phyloP scores from a whole-genome alignment of 2,888 invertebrate species.

The Encarsia formosa region DNA sequence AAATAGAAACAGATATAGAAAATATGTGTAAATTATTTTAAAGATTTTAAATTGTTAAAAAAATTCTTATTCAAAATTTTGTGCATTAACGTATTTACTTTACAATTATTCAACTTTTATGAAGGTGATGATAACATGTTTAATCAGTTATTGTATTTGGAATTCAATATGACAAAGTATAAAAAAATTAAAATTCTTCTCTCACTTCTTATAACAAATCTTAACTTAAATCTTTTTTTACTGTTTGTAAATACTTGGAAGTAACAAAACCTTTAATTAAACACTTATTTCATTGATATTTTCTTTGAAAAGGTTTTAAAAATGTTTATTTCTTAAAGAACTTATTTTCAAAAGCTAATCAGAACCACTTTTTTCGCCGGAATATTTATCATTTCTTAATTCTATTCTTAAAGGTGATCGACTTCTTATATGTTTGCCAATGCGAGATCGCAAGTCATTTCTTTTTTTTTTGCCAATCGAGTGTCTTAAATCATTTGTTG shows the following conservation, averaged over 20 bases:
- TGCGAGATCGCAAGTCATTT: slow-evolving; percentile 42
- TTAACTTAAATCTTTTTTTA: slow-evolving; percentile 6
- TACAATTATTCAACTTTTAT: slow-evolving; percentile 21
- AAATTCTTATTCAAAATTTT: too few relatives aligned
- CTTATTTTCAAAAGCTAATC: slow-evolving; percentile 16
- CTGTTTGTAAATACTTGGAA: slow-evolving; percentile 12
- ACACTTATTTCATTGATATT: too few relatives aligned
- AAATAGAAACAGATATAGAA: too few relatives aligned
- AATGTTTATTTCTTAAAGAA: slow-evolving; percentile 7
- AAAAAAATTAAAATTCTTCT: slow-evolving; percentile 5
- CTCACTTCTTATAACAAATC: slow-evolving; percentile 8
- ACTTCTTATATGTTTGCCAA: slow-evolving; percentile 42
- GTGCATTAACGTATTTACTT: too few relatives aligned
- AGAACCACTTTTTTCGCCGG: slow-evolving; percentile 28
- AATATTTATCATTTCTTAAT: slow-evolving; percentile 47
- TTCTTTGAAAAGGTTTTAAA: slow-evolving; percentile 11
- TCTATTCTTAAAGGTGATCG: slow-evolving; percentile 49
- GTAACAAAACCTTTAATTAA: slow-evolving; percentile 4
- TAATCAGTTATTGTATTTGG: slow-evolving; percentile 24
- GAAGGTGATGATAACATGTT: slow-evolving; percentile 20
- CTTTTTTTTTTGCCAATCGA: slow-evolving; percentile 36
- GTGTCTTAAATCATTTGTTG: slow-evolving; percentile 35
- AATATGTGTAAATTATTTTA: too few relatives aligned
- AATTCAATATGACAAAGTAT: slow-evolving; percentile 21
- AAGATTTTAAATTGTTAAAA: too few relatives aligned